Base-by-base conservation (phyloP, 2,888 invertebrate genomes). In the Orgyia antiqua region DNA sequence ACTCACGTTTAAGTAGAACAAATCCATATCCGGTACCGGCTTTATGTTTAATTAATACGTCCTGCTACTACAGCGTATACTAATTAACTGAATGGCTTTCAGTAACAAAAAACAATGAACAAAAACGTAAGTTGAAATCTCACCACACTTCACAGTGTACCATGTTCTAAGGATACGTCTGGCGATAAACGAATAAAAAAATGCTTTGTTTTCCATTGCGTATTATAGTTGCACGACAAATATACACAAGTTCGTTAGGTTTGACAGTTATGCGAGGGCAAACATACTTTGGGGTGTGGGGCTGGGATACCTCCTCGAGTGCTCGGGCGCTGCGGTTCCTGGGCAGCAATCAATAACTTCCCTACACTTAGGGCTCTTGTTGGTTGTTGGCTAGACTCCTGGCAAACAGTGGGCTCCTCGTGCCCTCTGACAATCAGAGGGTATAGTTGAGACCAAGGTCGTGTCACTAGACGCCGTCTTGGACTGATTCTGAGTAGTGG, bases 41-140 rank as follows among this genome's bases (percentile, higher is more conserved):
- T 57, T 52, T 37, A 45, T 48, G 39, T 54, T 55, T 67, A 74
- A 73, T 73, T 72, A 71, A 64, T 59, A 73, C 72, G 76, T 76
- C 73, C 62, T 62, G 51, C 66, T 57, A 46, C 54, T 58, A 39
- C 63, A 60, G 52, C 58, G 55, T 58, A 45, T 58, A 60, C 56
- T 77, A 83, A 83, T 80, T 80, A 75, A 79, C 75, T 84, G 71
- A 79, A 71, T 60, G 52, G 58, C 67, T 65, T 50, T 54, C 51
- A 72, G 72, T 68, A 58, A 68, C 10, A 69, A 64, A 12, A 65
- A 65, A 55, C 48, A 58, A 48, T 53, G 73, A 64, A 64, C 52
- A 60, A 76, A 69, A 74, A 75, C 70, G 62, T 49, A 58, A 56
- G 56, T 47, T 60, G 55, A 60, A 62, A 65, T 57, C 45, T 36